These are phyloP conservation scores for Euschistus heros DNA, from an alignment of 1,140 invertebrate species.

Conservation along the genomic window DNA sequence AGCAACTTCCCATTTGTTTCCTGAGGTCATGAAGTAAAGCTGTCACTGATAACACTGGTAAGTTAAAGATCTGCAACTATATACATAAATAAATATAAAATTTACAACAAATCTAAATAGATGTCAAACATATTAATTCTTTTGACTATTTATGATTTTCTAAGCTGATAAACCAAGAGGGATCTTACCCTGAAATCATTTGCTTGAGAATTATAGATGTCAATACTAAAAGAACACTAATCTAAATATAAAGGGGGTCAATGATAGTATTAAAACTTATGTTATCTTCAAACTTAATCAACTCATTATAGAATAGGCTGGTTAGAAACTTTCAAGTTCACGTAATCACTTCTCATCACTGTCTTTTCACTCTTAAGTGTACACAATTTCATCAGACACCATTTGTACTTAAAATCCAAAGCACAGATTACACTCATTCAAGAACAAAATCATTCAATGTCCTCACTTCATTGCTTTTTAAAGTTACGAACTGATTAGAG, in stretches of 20 bases:
- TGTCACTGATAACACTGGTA: not conserved
- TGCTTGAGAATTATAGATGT: too few relatives aligned
- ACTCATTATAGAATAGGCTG: too few relatives aligned
- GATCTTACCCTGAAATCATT: too few relatives aligned
- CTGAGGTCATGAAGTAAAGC: constrained; percentile 13
- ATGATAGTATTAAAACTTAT: too few relatives aligned
- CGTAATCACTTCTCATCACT: not conserved
- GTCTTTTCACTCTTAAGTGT: not conserved
- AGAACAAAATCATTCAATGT: not conserved
- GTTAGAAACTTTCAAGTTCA: not conserved
- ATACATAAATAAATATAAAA: not conserved
- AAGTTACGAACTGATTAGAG: too few relatives aligned
- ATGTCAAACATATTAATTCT: too few relatives aligned
- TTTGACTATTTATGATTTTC: too few relatives aligned
- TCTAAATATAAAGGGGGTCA: too few relatives aligned
- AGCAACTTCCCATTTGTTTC: constrained; percentile 30
- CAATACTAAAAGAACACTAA: too few relatives aligned
- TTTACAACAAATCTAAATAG: not conserved
- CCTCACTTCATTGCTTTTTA: too few relatives aligned
- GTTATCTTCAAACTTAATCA: too few relatives aligned
- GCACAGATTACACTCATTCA: not conserved
- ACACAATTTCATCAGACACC: constrained; percentile 9
- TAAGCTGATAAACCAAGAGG: too few relatives aligned
- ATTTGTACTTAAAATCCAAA: not conserved
- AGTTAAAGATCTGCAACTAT: not conserved